phyloP scores from a whole-genome alignment of 2,797 vertebrate genomes.

The Mus caroli region DNA sequence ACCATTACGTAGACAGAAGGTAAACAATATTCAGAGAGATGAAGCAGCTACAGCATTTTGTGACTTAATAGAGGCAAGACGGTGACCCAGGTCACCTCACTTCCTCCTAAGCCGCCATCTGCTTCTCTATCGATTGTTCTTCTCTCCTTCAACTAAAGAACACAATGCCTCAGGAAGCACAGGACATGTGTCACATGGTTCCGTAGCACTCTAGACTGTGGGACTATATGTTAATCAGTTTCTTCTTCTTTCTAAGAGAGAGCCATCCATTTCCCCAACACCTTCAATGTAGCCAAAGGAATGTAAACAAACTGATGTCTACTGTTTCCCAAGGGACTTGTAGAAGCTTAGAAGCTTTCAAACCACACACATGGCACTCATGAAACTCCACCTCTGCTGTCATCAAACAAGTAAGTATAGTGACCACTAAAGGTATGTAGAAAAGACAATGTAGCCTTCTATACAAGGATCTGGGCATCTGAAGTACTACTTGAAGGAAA shows the following conservation, averaged over 20 bases:
- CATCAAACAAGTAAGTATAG: neutral
- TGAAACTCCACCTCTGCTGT: neutral
- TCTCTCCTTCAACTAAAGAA: neutral
- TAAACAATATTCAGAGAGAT: neutral
- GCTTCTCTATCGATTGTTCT: neutral
- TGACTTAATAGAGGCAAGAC: neutral
- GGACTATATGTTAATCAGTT: neutral
- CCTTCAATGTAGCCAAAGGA: neutral
- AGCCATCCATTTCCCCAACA: neutral
- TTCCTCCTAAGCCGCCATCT: neutral
- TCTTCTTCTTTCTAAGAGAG: neutral
- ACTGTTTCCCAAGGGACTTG: neutral
- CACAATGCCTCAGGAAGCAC: neutral
- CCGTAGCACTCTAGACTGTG: neutral
- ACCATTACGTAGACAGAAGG: neutral
- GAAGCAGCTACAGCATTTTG: neutral
- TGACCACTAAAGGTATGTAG: neutral
- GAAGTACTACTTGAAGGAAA: neutral
- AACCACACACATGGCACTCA: neutral
- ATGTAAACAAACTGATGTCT: neutral
- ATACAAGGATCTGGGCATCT: neutral
- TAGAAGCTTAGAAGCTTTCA: neutral
- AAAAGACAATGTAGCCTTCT: neutral
- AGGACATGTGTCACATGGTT: neutral
- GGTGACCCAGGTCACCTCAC: neutral